phyloP scores from a whole-genome alignment of 2,888 invertebrate species.

The Cheilosia urbana region DNA sequence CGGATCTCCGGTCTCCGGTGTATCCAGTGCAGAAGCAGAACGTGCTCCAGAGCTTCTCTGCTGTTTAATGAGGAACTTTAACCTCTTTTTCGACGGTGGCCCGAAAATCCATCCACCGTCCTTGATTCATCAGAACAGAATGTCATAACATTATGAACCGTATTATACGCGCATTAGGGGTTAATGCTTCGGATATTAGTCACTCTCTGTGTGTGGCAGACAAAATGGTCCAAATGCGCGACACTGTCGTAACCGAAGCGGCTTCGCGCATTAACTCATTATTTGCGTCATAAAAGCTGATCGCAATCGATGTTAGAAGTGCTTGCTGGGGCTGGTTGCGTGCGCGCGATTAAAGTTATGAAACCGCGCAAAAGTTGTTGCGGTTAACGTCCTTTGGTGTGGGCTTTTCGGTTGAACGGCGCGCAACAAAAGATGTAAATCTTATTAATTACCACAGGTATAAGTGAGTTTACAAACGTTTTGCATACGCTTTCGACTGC shows the following conservation, averaged over 20 bases:
- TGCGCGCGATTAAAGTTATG: conserved; percentile 44
- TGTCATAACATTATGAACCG: conserved; percentile 66
- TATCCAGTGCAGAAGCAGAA: conserved; percentile 65
- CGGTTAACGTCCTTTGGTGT: conserved; percentile 63
- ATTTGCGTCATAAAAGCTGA: conserved; percentile 64
- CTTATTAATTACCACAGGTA: conserved; percentile 61
- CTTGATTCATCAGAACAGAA: conserved; percentile 70
- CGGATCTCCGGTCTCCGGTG: conserved; percentile 54
- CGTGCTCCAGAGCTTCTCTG: conserved; percentile 59
- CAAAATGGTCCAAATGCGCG: conserved; percentile 41
- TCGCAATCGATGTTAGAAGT: conserved; percentile 69
- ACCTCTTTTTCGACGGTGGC: conserved; percentile 55
- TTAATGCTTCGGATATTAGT: conserved; percentile 69
- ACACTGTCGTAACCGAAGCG: conserved; percentile 51
- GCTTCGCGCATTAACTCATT: conserved; percentile 61
- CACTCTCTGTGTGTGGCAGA: conserved; percentile 65
- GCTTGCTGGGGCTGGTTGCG: conserved; percentile 41
- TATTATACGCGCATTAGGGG: conserved; percentile 66
- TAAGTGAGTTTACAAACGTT: conserved; percentile 53
- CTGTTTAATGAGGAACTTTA: conserved; percentile 70
- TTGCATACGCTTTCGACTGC: conserved; percentile 30
- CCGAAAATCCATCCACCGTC: conserved; percentile 64
- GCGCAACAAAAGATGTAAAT: conserved; percentile 57
- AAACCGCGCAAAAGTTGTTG: conserved; percentile 46
- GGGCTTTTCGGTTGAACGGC: conserved; percentile 26